Evolutionary conservation across 30 jellyfish, hydroid and myxozoan species (phyloP).

Genomic region (Sanderia malayensis): DNA sequence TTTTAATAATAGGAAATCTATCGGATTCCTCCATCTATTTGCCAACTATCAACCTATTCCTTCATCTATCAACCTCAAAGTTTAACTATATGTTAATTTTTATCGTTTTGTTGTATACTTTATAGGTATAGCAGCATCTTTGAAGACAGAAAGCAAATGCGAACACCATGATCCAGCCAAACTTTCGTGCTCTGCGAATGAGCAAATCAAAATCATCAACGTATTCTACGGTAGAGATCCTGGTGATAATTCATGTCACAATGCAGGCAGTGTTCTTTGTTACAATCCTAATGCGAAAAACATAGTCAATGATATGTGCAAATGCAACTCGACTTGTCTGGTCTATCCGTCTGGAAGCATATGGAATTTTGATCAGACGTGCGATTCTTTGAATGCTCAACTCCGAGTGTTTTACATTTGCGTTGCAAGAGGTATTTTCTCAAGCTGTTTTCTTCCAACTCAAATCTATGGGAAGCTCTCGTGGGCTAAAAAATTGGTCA

Average conservation of each 20-base stretch:
- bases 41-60: no score
- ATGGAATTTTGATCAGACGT: slow-evolving; percentile 30
- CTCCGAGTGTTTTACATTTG: slow-evolving; percentile 29
- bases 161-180: slow-evolving; percentile 34
- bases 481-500: not conserved
- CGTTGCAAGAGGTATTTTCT: slow-evolving; percentile 24
- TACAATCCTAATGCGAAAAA: slow-evolving; percentile 47
- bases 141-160: slow-evolving; percentile 25
- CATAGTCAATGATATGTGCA: slow-evolving; percentile 32
- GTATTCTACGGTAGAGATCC: slow-evolving; percentile 51
- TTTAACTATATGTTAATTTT: no score
- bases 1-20: no score
- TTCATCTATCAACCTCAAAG: no score
- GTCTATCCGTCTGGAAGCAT: slow-evolving; percentile 23
- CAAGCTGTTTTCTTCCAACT: not conserved
- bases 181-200: slow-evolving; percentile 7
- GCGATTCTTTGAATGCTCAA: slow-evolving; percentile 50
- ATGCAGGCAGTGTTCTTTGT: slow-evolving; percentile 7
- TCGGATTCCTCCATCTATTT: no score
- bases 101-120: no score
- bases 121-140: slow-evolving; percentile 11
- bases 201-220: slow-evolving; percentile 29
- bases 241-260: slow-evolving; percentile 31
- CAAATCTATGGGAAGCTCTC: not conserved
- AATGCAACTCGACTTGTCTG: slow-evolving; percentile 19